Conservation (phyloP, 2,888 invertebrate genomes). For the Empis livida region DNA sequence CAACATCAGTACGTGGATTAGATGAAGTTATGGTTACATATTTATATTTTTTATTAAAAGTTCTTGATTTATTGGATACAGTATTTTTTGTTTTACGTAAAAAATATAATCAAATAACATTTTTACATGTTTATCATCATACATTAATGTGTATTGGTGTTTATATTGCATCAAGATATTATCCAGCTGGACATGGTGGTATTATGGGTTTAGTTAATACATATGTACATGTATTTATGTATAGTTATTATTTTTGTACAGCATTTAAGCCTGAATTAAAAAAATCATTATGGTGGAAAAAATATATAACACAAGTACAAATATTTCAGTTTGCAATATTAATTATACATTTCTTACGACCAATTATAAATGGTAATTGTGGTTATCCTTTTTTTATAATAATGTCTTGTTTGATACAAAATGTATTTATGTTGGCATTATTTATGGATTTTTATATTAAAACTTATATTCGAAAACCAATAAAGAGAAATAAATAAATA, state of each 20-base stretch:
- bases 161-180: conserved; percentile 46
- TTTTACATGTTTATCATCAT: conserved; percentile 60
- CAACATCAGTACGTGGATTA: neutral
- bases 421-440: conserved; percentile 49
- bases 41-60: neutral
- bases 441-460: conserved; percentile 56
- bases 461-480: conserved; percentile 38
- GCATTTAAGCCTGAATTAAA: conserved; percentile 55
- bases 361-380: conserved; percentile 41
- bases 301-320: conserved; percentile 65
- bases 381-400: conserved; percentile 43
- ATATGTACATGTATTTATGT: conserved; percentile 67
- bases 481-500: neutral
- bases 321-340: conserved; percentile 52
- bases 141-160: conserved; percentile 44
- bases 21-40: neutral
- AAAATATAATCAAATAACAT: conserved; percentile 52
- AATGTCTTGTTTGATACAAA: conserved; percentile 47
- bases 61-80: neutral
- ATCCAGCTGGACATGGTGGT: conserved; percentile 51
- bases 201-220: conserved; percentile 53
- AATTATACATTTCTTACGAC: conserved; percentile 39
- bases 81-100: conserved; percentile 57
- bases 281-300: conserved; percentile 64
- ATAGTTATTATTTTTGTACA: conserved; percentile 58